These are phyloP conservation scores for Platycercus adscitus DNA, from an alignment of 2,113 vertebrate species.

Conservation along the genomic window DNA sequence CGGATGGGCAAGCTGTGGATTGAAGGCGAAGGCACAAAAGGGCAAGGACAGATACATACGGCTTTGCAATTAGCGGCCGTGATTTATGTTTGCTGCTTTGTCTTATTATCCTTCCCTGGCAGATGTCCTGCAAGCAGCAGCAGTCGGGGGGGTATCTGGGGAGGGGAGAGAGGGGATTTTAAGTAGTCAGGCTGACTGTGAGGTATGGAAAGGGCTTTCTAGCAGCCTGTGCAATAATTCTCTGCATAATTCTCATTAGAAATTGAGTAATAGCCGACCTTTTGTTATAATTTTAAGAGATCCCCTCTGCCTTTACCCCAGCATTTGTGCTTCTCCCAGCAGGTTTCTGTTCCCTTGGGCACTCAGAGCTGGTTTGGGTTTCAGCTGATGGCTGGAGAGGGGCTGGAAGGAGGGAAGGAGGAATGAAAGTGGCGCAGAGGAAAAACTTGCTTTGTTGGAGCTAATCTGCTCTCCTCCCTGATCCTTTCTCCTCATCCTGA, in stretches of 20 bases:
- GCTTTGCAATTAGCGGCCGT: slow-evolving; percentile 16
- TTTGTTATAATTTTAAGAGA: not conserved
- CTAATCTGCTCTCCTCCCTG: not conserved
- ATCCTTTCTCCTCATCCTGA: not conserved
- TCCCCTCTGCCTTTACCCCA: not conserved
- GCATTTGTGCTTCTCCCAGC: not conserved
- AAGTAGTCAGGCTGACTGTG: fast-evolving
- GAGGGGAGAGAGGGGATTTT: not conserved
- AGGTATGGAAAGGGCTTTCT: not conserved
- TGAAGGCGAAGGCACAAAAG: not conserved
- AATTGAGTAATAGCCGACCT: not conserved
- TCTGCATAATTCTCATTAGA: not conserved
- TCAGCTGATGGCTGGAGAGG: not conserved
- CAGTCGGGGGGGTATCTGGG: not conserved
- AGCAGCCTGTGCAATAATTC: not conserved
- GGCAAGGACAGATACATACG: not conserved
- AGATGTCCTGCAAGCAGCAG: slow-evolving; percentile 11
- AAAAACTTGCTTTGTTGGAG: not conserved
- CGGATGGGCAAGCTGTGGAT: not conserved
- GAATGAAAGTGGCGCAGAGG: fast-evolving
- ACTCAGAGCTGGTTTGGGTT: not conserved
- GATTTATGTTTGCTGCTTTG: slow-evolving; percentile 44
- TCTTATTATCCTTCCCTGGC: not conserved
- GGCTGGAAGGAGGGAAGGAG: not conserved
- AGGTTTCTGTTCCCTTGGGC: not conserved